Conservation (phyloP, 2,888 invertebrate species). For the Melinaea marsaeus region DNA sequence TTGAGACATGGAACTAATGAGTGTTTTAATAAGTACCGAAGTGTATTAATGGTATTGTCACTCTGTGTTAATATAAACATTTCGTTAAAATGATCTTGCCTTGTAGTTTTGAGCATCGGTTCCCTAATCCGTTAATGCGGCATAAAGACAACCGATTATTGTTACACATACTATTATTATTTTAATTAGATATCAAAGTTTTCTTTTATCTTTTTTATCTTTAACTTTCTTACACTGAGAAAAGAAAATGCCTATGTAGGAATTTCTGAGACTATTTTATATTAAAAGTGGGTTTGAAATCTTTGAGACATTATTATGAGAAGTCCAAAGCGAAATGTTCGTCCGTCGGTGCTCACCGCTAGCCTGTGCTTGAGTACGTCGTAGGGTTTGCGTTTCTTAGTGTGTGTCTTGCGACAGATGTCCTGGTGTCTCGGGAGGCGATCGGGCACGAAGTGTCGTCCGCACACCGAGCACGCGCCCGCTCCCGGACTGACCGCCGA, state of each 20-base stretch:
- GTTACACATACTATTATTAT: neutral
- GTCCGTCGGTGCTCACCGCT: conserved; percentile 52
- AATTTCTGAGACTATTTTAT: too few relatives aligned
- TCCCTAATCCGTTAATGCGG: conserved; percentile 45
- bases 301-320: too few relatives aligned
- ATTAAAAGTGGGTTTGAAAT: too few relatives aligned
- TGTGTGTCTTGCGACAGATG: conserved; percentile 87
- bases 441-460: conserved; percentile 88
- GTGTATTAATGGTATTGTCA: neutral
- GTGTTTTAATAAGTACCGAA: neutral
- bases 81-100: conserved; percentile 43
- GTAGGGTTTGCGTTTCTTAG: conserved; percentile 92
- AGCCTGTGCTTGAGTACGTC: conserved; percentile 95
- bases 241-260: too few relatives aligned
- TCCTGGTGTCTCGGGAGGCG: conserved; percentile 88
- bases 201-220: too few relatives aligned
- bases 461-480: conserved; percentile 83
- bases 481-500: conserved; percentile 32
- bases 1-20: too few relatives aligned
- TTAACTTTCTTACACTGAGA: too few relatives aligned
- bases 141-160: conserved; percentile 17
- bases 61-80: neutral
- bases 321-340: too few relatives aligned
- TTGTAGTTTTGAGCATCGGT: conserved; percentile 48
- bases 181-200: too few relatives aligned